phyloP scores from a whole-genome alignment of 2,888 invertebrate species.

The Nemotelus nigrinus region DNA sequence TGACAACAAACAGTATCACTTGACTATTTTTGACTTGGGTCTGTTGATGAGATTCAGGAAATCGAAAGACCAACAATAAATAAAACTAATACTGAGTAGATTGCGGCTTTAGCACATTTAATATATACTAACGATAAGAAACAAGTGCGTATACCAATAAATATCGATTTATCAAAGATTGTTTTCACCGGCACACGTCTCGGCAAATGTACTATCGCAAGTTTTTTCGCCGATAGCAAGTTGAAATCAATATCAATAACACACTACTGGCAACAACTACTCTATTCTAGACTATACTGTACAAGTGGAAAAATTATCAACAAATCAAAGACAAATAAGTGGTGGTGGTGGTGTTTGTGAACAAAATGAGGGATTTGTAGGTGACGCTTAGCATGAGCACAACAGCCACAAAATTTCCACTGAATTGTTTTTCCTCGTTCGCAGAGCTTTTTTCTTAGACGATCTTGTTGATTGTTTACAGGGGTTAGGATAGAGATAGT shows the following conservation, averaged over 20 bases:
- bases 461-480: conserved; percentile 3
- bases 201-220: not conserved
- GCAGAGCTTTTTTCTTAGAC: not conserved
- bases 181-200: not conserved
- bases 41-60: not conserved
- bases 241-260: not conserved
- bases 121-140: too few species aligned
- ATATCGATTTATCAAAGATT: too few species aligned
- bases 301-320: conserved; percentile 16
- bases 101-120: too few species aligned
- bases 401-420: too few species aligned
- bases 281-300: not conserved
- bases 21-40: too few species aligned
- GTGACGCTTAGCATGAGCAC: not conserved
- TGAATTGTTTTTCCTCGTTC: too few species aligned
- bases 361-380: too few species aligned
- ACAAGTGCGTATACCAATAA: too few species aligned
- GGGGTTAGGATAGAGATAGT: not conserved
- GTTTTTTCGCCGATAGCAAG: conserved; percentile 11
- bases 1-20: too few species aligned
- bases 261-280: not conserved
- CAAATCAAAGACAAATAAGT: too few species aligned
- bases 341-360: too few species aligned
- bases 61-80: not conserved
- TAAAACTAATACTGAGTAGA: not conserved